Conservation (phyloP, 1,140 invertebrate species). For the Macrobrachium rosenbergii region DNA sequence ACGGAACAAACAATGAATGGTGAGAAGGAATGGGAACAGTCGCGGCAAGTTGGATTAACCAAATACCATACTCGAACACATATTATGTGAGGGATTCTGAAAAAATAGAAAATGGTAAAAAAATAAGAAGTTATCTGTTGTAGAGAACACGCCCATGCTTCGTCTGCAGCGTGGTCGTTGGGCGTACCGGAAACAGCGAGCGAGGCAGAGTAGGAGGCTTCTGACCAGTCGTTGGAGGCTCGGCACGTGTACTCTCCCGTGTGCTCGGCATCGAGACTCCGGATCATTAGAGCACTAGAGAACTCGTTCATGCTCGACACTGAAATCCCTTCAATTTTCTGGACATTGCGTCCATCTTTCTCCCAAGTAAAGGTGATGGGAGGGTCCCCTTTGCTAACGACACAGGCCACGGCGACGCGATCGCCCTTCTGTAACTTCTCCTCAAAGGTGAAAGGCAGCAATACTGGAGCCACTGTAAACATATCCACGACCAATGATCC, state of each 20-base stretch:
- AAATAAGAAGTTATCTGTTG: slow-evolving; percentile 18
- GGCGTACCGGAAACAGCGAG: slow-evolving; percentile 70
- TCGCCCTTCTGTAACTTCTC: slow-evolving; percentile 73
- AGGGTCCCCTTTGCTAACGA: slow-evolving; percentile 82
- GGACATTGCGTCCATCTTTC: slow-evolving; percentile 79
- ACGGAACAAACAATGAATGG: neutral
- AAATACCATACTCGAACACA: slow-evolving; percentile 21
- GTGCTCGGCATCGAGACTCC: slow-evolving; percentile 75
- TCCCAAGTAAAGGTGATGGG: slow-evolving; percentile 83
- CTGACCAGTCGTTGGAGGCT: slow-evolving; percentile 67
- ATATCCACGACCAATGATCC: slow-evolving; percentile 14
- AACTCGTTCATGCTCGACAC: slow-evolving; percentile 58
- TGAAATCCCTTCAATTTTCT: slow-evolving; percentile 46
- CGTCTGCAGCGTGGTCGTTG: neutral
- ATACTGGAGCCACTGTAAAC: slow-evolving; percentile 67
- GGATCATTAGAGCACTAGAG: slow-evolving; percentile 82
- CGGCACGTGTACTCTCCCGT: slow-evolving; percentile 68
- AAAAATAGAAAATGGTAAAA: slow-evolving; percentile 39
- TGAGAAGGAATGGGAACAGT: slow-evolving; percentile 36
- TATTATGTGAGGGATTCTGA: slow-evolving; percentile 23
- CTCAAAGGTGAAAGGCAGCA: slow-evolving; percentile 67
- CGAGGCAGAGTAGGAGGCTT: slow-evolving; percentile 66
- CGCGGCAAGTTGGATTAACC: slow-evolving; percentile 48
- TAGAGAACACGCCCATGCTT: slow-evolving; percentile 24
- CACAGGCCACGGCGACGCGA: slow-evolving; percentile 81